These are phyloP conservation scores for Labrus mixtus DNA, from an alignment of 2,113 vertebrate genomes.

Conservation along the genomic window DNA sequence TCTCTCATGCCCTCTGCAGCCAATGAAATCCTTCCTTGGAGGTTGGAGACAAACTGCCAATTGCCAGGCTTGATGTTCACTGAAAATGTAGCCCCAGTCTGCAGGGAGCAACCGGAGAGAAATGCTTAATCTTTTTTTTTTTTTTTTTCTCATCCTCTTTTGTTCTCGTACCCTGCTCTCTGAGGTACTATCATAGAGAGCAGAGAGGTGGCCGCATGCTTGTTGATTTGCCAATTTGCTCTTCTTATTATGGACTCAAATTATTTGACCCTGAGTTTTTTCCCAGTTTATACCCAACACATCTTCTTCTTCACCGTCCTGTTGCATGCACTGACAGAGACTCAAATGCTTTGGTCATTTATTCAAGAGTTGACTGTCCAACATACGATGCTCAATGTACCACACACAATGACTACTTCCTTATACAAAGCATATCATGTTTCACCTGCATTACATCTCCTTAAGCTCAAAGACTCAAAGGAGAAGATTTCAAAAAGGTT, in stretches of 20 bases:
- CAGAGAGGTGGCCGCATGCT: constrained; percentile 35
- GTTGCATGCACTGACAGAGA: constrained; percentile 8
- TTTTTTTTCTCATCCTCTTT: constrained; percentile 15
- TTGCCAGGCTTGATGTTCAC: constrained; percentile 63
- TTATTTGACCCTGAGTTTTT: constrained; percentile 27
- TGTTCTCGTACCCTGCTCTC: constrained; percentile 20
- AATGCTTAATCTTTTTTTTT: constrained; percentile 50
- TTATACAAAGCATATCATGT: neutral
- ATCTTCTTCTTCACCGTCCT: constrained; percentile 5
- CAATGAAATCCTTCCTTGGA: constrained; percentile 72
- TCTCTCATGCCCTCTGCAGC: constrained; percentile 65
- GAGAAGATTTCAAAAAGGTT: constrained; percentile 11
- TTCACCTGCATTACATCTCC: constrained; percentile 3
- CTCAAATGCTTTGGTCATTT: constrained; percentile 17
- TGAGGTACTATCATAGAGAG: constrained; percentile 23
- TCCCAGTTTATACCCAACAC: neutral
- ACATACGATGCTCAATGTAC: neutral
- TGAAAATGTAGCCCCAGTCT: constrained; percentile 50
- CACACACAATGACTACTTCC: neutral
- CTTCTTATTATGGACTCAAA: constrained; percentile 23
- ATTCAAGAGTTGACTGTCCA: neutral
- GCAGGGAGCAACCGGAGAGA: constrained; percentile 27
- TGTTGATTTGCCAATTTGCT: constrained; percentile 52
- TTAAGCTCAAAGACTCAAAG: constrained; percentile 4
- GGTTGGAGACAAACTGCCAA: constrained; percentile 68